Evolutionary conservation across 2,797 vertebrate genomes (phyloP), one percentile per base, ranked within the genome.

Genomic region (Babyrousa celebensis): DNA sequence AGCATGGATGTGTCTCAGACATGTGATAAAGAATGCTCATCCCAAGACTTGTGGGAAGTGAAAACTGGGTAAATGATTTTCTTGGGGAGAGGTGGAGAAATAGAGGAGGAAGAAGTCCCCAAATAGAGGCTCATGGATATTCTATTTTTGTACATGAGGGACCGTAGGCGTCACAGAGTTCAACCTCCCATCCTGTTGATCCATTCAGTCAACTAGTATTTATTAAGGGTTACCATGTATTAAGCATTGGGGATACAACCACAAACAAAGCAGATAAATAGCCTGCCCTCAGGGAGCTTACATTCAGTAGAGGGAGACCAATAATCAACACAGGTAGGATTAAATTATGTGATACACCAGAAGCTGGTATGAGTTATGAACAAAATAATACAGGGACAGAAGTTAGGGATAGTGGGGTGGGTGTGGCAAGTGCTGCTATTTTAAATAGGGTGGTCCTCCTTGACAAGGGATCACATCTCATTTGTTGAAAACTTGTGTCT

Each of bases 51-150:
- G n/a, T 3, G 32, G 43, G 54, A 79, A 32, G 25, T 65, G n/a
- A 18, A 84, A 62, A 78, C 5, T 56, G 21, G 56, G 77, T n/a
- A 43, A 88, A 7, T 48, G 60, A 89, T 77, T 87, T 94, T 92
- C 83, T 90, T 52, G 29, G 20, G 23, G 11, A 20, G 48, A 15
- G 5, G 1, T 90, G 43, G 68, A 40, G 78, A 71, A 72, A 74
- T 5, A 23, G 6, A 91, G 58, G 32, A 14, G 9, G 65, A 70
- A 74, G 65, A 92, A 58, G 20, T 58, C 32, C 43, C 48, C 7
- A 48, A 5, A 17, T 27, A n/a, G 21, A 60, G 20, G 1, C n/a
- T 40, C 18, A 52, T 25, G 29, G 6, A 48, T 21, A 58, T 27
- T 94, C 88, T 63, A 94, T 43, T 43, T 78, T 54, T 43, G 63